Percentiles rank a stretch among this genome's conserved stretches.
These are phyloP conservation scores for Neolamprologus modestus DNA, from an alignment of 2,113 vertebrate genomes.

Conservation along the genomic window DNA sequence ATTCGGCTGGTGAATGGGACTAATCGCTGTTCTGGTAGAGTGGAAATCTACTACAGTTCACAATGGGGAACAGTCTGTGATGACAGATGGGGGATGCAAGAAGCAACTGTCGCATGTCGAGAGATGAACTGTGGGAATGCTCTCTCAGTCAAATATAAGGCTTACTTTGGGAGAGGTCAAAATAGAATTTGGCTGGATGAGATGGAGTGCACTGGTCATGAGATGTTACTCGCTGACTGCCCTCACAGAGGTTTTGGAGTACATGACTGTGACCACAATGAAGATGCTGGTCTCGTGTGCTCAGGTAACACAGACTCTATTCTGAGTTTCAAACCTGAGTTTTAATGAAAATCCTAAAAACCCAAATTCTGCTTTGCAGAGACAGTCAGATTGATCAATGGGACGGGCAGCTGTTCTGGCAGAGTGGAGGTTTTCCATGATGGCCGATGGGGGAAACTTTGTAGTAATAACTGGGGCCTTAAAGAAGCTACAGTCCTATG, in stretches of 20 bases:
- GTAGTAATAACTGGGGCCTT: constrained; percentile 32
- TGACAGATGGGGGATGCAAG: not conserved
- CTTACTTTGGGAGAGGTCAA: not conserved
- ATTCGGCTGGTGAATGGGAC: not conserved
- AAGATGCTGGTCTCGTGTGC: not conserved
- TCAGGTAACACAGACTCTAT: fast-evolving
- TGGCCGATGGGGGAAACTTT: constrained; percentile 41
- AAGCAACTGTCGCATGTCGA: not conserved
- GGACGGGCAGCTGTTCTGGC: not conserved
- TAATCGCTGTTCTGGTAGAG: not conserved
- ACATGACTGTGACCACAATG: fast-evolving
- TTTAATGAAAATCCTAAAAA: not conserved
- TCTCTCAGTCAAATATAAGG: not conserved
- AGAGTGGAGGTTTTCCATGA: not conserved
- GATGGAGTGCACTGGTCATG: not conserved
- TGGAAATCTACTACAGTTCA: not conserved
- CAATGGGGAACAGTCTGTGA: not conserved
- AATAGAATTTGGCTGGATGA: fast-evolving
- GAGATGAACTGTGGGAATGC: not conserved
- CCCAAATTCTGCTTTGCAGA: not conserved
- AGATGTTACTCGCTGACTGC: fast-evolving
- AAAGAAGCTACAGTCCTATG: constrained; percentile 35
- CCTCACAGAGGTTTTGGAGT: not conserved
- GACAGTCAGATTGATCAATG: not conserved
- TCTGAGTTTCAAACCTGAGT: not conserved